A percentile compares a stretch with the other conserved stretches of the same genome.
These are phyloP conservation scores for Aythya fuligula DNA, from an alignment of 2,797 vertebrate genomes.

Conservation along the genomic window DNA sequence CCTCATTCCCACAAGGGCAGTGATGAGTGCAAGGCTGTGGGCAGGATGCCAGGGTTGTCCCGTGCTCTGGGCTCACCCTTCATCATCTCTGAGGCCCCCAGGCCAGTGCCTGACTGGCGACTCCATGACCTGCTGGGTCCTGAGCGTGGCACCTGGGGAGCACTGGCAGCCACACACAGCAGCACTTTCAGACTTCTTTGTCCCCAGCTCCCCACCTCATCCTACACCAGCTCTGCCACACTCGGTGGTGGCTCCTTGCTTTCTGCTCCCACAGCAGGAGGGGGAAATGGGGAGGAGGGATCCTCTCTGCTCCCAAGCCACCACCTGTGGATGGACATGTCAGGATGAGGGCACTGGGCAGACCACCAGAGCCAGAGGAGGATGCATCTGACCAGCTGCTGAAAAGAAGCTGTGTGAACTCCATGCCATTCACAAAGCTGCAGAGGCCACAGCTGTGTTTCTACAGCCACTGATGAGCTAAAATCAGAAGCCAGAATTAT, in stretches of 20 bases:
- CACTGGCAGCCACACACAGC: accelerated
- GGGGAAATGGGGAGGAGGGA: background rate
- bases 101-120: background rate
- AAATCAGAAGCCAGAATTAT: background rate
- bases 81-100: accelerated
- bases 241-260: too few relatives aligned
- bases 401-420: background rate
- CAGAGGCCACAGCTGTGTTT: too few relatives aligned
- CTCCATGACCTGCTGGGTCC: too few relatives aligned
- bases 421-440: background rate
- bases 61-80: background rate
- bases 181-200: background rate
- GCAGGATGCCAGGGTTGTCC: background rate
- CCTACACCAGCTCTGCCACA: background rate
- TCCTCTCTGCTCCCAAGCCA: background rate
- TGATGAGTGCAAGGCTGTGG: background rate
- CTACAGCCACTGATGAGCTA: background rate
- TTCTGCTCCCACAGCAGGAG: too few relatives aligned
- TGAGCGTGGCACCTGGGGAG: accelerated
- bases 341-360: background rate
- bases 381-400: background rate
- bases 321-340: background rate
- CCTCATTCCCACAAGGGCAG: background rate
- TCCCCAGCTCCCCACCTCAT: background rate
- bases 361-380: background rate